phyloP scores from a whole-genome alignment of 2,888 invertebrate genomes.

The Melanargia galathea region DNA sequence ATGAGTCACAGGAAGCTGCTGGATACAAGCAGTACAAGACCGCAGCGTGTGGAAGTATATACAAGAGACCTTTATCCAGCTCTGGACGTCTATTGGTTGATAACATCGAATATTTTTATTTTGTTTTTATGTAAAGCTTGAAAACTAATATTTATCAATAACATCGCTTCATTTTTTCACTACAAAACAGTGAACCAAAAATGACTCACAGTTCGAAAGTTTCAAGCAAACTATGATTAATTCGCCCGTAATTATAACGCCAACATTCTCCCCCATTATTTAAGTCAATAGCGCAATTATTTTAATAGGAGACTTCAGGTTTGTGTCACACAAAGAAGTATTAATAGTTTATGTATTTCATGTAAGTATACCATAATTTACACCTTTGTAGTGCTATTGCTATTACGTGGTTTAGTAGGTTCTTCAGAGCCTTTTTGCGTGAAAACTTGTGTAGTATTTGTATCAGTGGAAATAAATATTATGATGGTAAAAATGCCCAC shows the following conservation, averaged over 20 bases:
- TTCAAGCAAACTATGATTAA: conserved; percentile 57
- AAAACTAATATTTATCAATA: neutral
- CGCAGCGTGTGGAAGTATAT: too few relatives aligned
- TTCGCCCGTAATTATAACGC: conserved; percentile 45
- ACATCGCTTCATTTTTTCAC: neutral
- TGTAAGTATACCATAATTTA: neutral
- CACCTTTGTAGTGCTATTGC: neutral
- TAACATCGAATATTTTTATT: too few relatives aligned
- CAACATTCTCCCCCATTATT: conserved; percentile 44
- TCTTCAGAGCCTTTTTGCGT: too few relatives aligned
- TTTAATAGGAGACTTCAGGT: conserved; percentile 55
- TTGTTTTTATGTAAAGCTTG: too few relatives aligned
- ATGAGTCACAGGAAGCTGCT: too few relatives aligned
- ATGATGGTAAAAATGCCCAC: too few relatives aligned
- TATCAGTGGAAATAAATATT: too few relatives aligned
- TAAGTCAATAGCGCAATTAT: conserved; percentile 70
- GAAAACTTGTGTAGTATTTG: too few relatives aligned
- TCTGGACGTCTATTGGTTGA: too few relatives aligned
- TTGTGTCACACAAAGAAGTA: conserved; percentile 52
- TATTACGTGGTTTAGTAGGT: neutral
- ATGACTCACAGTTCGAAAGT: conserved; percentile 33
- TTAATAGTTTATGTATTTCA: conserved; percentile 38
- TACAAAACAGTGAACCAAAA: conserved; percentile 4
- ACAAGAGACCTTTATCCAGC: too few relatives aligned
- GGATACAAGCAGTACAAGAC: too few relatives aligned